Base-by-base conservation (phyloP, 37 sponge, comb jelly and placozoan species). In the Halisarca cf. caerulea region DNA sequence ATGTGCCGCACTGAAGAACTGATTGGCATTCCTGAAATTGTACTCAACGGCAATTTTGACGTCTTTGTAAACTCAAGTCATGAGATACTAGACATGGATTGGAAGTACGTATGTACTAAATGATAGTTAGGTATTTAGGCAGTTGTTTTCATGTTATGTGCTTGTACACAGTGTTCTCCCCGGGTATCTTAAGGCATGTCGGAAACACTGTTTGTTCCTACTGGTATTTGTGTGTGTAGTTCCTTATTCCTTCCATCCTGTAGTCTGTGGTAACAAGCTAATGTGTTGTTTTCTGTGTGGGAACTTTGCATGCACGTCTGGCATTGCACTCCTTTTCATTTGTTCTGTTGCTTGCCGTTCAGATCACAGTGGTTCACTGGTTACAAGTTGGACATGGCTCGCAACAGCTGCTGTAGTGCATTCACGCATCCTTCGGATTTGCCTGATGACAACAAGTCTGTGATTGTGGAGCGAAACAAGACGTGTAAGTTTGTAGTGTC, bases 331-430 rank as follows among this genome's bases (percentile, higher is more conserved):
- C 17, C 17, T 18, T 17, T 18, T 54, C 57, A 54, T 17, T 54
- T 11, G 57, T 11, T 54, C 15, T 54, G 57, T 54, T 54, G 57
- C 57, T 54, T 54, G 30, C 64, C 4, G 2, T 3, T 1, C 33
- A 68, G 69, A 30, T 27, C 69, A 4, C 35, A 68, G 69, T 68
- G 69, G 69, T 30, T 68, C 17, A 68, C 69, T 68, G 69, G 69
- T 3, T 74, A 74, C 45, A 43, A 41, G 45, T 4, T 74, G 20
- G 40, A 37, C 0, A n/a, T 41, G 21, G 77, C 41, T 4, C 32
- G 24, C 3, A n/a, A 37, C 14, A 41, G 18, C 0, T 18, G 2
- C 25, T 43, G 45, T 37, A 8, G 24, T 40, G 77, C 21, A 17
- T 39, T 74, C 23, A 74, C 18, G 44, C 77, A 74, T 25, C 77